Conservation (phyloP, 1,140 invertebrate genomes). For the Brachionus sp. region DNA sequence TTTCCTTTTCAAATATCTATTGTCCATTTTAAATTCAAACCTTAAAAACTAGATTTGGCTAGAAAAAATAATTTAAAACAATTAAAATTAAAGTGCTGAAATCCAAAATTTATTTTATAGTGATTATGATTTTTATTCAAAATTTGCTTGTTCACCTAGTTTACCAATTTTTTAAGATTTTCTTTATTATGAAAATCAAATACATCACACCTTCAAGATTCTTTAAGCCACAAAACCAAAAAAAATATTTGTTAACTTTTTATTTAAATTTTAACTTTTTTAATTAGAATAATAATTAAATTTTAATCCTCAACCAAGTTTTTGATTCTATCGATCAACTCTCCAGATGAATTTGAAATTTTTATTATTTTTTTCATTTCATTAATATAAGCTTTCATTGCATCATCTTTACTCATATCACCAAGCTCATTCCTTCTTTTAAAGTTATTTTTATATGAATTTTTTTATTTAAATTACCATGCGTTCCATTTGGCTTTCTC, state of each 20-base stretch:
- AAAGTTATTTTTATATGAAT: neutral
- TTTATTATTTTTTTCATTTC: slow-evolving; percentile 29
- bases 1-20: too few relatives aligned
- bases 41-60: too few relatives aligned
- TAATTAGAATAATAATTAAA: neutral
- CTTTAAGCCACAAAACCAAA: neutral
- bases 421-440: neutral
- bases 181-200: too few relatives aligned
- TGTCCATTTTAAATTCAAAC: too few relatives aligned
- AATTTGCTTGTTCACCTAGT: too few relatives aligned
- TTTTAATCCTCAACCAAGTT: neutral
- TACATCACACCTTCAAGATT: too few relatives aligned
- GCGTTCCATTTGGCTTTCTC: slow-evolving; percentile 75
- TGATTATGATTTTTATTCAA: too few relatives aligned
- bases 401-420: slow-evolving; percentile 32
- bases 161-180: too few relatives aligned
- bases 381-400: slow-evolving; percentile 34
- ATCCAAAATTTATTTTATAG: too few relatives aligned
- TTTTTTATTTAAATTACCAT: neutral
- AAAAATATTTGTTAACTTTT: neutral
- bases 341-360: neutral
- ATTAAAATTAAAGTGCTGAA: too few relatives aligned
- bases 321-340: neutral
- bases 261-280: neutral
- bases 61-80: too few relatives aligned